Evolutionary conservation across 2,888 invertebrate species (phyloP).

Genomic region (Halictus ligatus): DNA sequence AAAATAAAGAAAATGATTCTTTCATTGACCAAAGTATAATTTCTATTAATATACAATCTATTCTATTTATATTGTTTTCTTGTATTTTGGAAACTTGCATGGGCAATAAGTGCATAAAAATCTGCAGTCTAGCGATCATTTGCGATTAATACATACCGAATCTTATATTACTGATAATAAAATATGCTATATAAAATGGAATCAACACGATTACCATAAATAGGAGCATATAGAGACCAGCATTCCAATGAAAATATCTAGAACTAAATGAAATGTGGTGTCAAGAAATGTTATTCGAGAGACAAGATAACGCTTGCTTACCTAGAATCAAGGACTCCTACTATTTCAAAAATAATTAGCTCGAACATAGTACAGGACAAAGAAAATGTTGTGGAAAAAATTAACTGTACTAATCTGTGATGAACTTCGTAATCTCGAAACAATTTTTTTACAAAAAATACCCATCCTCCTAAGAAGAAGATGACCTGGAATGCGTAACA

Average conservation of each 20-base stretch:
- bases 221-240: conserved; percentile 95
- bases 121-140: neutral
- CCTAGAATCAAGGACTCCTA: conserved; percentile 96
- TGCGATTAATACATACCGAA: conserved; percentile 87
- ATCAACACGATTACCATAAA: conserved; percentile 98
- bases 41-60: neutral
- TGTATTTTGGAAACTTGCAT: too few relatives aligned
- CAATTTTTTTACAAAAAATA: conserved; percentile 98
- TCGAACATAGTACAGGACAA: conserved; percentile 99
- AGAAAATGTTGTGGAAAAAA: conserved; percentile 98
- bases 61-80: too few relatives aligned
- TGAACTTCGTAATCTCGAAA: conserved; percentile 99
- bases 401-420: conserved; percentile 96
- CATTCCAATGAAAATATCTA: conserved; percentile 97
- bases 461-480: conserved; percentile 98
- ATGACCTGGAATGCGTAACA: conserved; percentile 87
- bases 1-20: neutral
- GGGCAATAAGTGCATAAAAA: neutral
- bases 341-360: conserved; percentile 99
- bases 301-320: conserved; percentile 83
- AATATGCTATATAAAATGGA: conserved; percentile 98
- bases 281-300: conserved; percentile 31
- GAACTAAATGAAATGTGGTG: conserved; percentile 87
- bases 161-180: conserved; percentile 94
- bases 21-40: neutral